Evolutionary conservation across 2,888 invertebrate genomes (phyloP).

Genomic region (Xanthorhoe spadicearia): DNA sequence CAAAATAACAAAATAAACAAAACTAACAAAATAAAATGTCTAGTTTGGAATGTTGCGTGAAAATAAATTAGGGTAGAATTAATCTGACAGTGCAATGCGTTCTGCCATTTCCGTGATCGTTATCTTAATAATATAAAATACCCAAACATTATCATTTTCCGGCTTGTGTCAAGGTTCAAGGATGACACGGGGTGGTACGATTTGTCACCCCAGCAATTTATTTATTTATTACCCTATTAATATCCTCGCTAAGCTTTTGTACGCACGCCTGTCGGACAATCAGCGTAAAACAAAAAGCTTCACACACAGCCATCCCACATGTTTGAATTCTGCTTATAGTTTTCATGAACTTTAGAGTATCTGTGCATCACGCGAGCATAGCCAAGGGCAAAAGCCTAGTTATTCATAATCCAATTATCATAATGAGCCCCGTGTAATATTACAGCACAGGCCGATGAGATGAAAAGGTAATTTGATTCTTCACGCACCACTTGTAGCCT

Average conservation of each 20-base stretch:
- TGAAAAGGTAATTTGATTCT: constrained; percentile 60
- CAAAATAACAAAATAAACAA: too few relatives aligned
- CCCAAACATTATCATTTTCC: constrained; percentile 42
- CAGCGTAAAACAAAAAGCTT: constrained; percentile 10
- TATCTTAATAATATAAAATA: constrained; percentile 41
- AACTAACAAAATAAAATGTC: neutral
- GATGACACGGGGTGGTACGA: constrained; percentile 60
- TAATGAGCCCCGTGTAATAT: constrained; percentile 29
- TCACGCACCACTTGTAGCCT: constrained; percentile 61
- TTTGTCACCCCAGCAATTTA: constrained; percentile 45
- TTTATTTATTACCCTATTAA: constrained; percentile 45
- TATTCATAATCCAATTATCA: constrained; percentile 31
- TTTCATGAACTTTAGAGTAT: neutral
- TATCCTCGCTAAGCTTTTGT: constrained; percentile 46
- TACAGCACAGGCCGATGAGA: constrained; percentile 38
- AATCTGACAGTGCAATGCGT: constrained; percentile 13
- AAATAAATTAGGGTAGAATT: neutral
- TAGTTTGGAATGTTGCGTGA: neutral
- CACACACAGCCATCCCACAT: constrained; percentile 1
- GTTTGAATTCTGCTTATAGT: neutral
- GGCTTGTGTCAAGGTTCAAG: constrained; percentile 37
- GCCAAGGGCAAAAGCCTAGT: neutral
- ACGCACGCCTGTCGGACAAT: constrained; percentile 34
- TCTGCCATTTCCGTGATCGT: constrained; percentile 30
- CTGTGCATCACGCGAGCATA: neutral